Conservation (phyloP, 2,797 vertebrate species). For the Notamacropus eugenii region DNA sequence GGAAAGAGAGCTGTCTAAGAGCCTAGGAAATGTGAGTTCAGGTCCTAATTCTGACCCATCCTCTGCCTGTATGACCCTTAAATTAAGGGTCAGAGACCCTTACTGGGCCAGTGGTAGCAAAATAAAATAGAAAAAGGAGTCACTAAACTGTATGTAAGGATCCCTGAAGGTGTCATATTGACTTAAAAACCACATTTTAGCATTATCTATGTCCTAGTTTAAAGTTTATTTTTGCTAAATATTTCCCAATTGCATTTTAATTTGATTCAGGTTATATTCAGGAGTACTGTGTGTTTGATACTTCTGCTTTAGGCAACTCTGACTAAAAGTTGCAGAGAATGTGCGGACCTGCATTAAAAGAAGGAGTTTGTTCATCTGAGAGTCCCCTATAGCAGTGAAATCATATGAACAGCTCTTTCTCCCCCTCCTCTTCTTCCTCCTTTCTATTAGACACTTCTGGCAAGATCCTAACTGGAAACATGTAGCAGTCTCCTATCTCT, state of each 20-base stretch:
- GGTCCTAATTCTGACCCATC: neutral
- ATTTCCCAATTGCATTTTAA: neutral
- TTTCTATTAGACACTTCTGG: neutral
- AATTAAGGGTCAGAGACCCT: neutral
- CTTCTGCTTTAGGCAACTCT: neutral
- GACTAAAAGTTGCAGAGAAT: neutral
- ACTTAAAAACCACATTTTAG: neutral
- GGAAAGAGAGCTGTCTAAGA: neutral
- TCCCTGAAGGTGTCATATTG: neutral
- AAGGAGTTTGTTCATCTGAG: neutral
- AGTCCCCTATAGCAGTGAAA: neutral
- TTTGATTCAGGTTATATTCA: neutral
- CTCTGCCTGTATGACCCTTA: neutral
- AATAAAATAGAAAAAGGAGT: neutral
- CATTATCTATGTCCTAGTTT: neutral
- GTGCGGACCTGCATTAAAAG: neutral
- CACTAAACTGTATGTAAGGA: neutral
- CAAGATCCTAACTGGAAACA: neutral
- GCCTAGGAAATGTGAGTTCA: neutral
- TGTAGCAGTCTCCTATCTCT: neutral
- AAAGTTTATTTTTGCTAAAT: neutral
- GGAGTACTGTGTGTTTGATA: neutral
- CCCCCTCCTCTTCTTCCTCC: neutral
- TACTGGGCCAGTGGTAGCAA: neutral
- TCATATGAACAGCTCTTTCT: neutral